Conservation (phyloP, 2,888 invertebrate genomes). For the Nymphalis urticae region DNA sequence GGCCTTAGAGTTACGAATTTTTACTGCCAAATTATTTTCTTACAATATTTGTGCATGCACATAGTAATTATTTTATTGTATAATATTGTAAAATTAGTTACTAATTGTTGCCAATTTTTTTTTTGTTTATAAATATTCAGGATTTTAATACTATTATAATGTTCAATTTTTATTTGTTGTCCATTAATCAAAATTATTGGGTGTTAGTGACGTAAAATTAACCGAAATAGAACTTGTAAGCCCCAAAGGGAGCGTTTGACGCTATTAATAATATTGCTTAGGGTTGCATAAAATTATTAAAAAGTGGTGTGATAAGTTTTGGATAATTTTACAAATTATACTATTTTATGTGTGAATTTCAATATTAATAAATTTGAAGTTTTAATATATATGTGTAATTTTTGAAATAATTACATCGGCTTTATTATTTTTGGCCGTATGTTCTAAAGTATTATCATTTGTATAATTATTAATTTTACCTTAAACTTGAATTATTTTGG, state of each 20-base stretch:
- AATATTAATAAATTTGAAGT: constrained; percentile 73
- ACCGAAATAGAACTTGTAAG: constrained; percentile 77
- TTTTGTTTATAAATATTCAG: constrained; percentile 77
- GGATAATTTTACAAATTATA: constrained; percentile 82
- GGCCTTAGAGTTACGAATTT: constrained; percentile 81
- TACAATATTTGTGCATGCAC: constrained; percentile 81
- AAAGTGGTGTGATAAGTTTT: constrained; percentile 82
- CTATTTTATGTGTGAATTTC: constrained; percentile 80
- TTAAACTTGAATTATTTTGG: constrained; percentile 57
- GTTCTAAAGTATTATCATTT: constrained; percentile 65
- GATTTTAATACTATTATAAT: constrained; percentile 79
- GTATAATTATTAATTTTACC: constrained; percentile 52
- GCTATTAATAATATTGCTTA: constrained; percentile 79
- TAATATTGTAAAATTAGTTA: constrained; percentile 78
- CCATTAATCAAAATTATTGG: constrained; percentile 80
- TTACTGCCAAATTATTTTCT: constrained; percentile 82
- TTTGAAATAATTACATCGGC: constrained; percentile 58
- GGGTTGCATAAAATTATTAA: constrained; percentile 79
- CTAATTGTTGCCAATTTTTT: constrained; percentile 80
- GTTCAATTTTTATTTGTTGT: constrained; percentile 79
- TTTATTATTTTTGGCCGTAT: constrained; percentile 41
- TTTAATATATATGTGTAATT: constrained; percentile 58
- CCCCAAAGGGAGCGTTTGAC: constrained; percentile 81
- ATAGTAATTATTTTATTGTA: constrained; percentile 81
- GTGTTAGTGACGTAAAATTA: constrained; percentile 79